Percentiles rank a stretch among this genome's conserved stretches.
Conservation (phyloP, 2,888 invertebrate species). For the Brenthis hecate region DNA sequence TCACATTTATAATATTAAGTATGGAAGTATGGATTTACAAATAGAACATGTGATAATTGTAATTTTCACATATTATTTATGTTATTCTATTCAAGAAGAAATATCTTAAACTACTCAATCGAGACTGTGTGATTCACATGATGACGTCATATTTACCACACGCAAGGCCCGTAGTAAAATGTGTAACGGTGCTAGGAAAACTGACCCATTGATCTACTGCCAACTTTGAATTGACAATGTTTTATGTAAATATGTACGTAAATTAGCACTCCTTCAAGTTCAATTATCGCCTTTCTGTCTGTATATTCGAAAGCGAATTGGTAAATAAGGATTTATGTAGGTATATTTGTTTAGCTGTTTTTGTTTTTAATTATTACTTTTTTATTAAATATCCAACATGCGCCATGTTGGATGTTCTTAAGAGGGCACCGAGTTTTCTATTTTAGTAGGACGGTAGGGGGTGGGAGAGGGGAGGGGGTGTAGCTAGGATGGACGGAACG, state of each 20-base stretch:
- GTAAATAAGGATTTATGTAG: no score
- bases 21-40: not conserved
- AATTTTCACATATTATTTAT: not conserved
- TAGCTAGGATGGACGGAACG: no score
- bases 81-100: constrained; percentile 4
- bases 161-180: constrained; percentile 21
- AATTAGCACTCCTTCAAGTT: not conserved
- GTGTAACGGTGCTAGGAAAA: constrained; percentile 23
- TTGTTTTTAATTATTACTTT: no score
- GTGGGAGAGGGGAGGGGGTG: no score
- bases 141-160: constrained; percentile 22
- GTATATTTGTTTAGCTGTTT: not conserved
- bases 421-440: no score
- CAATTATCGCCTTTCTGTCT: not conserved
- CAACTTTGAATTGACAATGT: constrained; percentile 2
- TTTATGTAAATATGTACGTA: constrained; percentile 4
- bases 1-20: no score
- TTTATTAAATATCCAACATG: no score
- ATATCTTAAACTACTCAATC: not conserved
- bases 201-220: constrained; percentile 30
- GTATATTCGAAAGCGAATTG: not conserved
- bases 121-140: constrained; percentile 19
- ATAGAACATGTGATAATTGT: not conserved
- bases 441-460: no score
- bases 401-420: no score